Base-by-base conservation (phyloP, 2,888 invertebrate species). In the Eubasilissa splendida region DNA sequence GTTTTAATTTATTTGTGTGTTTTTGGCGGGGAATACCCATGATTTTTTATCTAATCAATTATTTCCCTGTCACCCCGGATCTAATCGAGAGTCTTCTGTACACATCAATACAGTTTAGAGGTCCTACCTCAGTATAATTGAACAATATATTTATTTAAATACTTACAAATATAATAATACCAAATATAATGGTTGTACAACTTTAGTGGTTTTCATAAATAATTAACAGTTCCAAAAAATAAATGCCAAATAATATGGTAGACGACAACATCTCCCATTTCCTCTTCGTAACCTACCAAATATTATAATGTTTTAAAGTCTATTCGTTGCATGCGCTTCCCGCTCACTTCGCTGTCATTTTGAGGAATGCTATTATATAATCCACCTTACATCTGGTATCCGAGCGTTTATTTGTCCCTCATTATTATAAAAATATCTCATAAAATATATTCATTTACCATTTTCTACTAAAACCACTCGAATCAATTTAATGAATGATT, bases 361-460 rank as follows among this genome's bases (percentile, higher is more conserved):
- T 12, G 33, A 73, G 56, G 56, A 75, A 75, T 60, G 59, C 59
- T 53, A 54, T 60, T 60, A 50, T 60, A 60, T 50, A 75, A 60
- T 75, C 31, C 59, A 60, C 3, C 33, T 63, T 60, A 58, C 42
- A 33, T 58, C 56, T 73, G 66, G 12, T 73, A 73, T 12, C 12
- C 33, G 31, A 33, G 31, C 58, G 11, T n/a, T 31, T 50, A 56
- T 42, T 58, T 7, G 31, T 73, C 73, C 73, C 31, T 58, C 50
- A 33, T 70, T 70, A n/a, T 73, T 73, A 73, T 56, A 73, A 73
- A 73, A 73, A 73, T 73, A 73, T 73, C 71, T 73, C 31, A 73
- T 58, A 73, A 73, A 73, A 73, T 73, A 73, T 73, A 73, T 73
- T 31, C 56, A 56, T 73, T 56, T 56, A 73, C 71, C 71, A 58